A percentile compares a stretch with the other conserved stretches of the same genome.
Conservation (phyloP, 2,888 invertebrate species). For the Pristionchus arcanus region DNA sequence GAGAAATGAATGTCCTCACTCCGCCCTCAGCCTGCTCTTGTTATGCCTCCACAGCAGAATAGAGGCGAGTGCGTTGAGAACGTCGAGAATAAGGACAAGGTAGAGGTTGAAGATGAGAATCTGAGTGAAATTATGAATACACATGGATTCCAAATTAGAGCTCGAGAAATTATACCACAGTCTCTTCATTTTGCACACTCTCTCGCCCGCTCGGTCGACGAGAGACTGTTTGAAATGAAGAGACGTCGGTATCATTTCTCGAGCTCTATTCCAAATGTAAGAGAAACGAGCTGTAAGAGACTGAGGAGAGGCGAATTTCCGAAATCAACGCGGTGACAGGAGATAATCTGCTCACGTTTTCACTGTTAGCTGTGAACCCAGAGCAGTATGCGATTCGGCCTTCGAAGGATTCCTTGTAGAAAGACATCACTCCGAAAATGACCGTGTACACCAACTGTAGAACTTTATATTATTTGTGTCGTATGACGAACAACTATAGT, state of each 20-base stretch:
- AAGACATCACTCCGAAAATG: not conserved
- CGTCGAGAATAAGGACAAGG: not conserved
- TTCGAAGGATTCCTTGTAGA: not conserved
- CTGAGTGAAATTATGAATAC: not conserved
- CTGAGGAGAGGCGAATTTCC: too few relatives aligned
- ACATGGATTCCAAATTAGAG: too few relatives aligned
- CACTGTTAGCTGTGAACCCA: not conserved
- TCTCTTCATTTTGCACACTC: too few relatives aligned
- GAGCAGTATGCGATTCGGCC: conserved; percentile 22
- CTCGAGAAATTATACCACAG: too few relatives aligned
- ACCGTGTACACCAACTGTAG: not conserved
- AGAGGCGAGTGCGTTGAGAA: not conserved
- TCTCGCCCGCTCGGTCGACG: too few relatives aligned
- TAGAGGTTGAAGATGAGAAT: not conserved
- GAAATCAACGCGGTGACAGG: too few relatives aligned
- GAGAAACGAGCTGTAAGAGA: too few relatives aligned
- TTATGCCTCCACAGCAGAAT: not conserved
- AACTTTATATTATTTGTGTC: too few relatives aligned
- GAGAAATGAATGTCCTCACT: too few relatives aligned
- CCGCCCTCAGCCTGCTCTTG: not conserved
- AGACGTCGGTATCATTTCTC: too few relatives aligned
- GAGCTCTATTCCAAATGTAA: too few relatives aligned
- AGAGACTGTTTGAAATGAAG: too few relatives aligned
- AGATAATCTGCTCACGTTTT: not conserved
- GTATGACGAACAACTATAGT: not conserved